Conservation (phyloP, 2,888 invertebrate genomes). For the Himalopsyche japonica region DNA sequence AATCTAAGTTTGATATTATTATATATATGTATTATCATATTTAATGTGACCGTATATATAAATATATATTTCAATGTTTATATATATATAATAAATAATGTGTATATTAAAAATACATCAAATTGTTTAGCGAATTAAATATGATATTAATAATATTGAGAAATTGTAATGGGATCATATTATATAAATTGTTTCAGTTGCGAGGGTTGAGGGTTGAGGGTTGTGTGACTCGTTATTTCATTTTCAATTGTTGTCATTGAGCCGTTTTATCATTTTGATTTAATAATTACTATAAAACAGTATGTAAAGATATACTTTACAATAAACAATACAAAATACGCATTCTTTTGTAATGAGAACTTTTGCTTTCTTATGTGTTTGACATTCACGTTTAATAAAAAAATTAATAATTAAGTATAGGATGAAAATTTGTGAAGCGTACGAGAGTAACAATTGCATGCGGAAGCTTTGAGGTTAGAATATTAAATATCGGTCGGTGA, state of each 20-base stretch:
- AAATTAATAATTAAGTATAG: not conserved
- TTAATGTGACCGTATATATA: not conserved
- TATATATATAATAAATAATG: not conserved
- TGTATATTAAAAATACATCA: constrained; percentile 26
- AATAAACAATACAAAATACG: not conserved
- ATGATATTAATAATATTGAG: constrained; percentile 31
- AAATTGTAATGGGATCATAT: constrained; percentile 31
- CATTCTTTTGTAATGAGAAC: not conserved
- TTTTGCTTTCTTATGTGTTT: not conserved
- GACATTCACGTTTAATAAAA: not conserved
- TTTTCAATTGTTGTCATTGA: constrained; percentile 14
- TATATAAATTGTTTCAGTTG: constrained; percentile 31
- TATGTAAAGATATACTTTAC: not conserved
- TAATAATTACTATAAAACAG: not conserved
- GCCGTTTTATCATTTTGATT: not conserved
- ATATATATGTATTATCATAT: not conserved
- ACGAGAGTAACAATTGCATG: not conserved
- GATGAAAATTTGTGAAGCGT: not conserved
- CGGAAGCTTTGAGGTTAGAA: not conserved
- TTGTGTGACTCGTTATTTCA: constrained; percentile 35
- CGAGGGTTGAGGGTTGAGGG: too few relatives aligned
- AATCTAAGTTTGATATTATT: not conserved
- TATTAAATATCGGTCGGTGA: not conserved
- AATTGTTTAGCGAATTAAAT: constrained; percentile 29
- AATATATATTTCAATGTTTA: not conserved